phyloP scores from a whole-genome alignment of 2,888 invertebrate species.

The Spodoptera exigua region DNA sequence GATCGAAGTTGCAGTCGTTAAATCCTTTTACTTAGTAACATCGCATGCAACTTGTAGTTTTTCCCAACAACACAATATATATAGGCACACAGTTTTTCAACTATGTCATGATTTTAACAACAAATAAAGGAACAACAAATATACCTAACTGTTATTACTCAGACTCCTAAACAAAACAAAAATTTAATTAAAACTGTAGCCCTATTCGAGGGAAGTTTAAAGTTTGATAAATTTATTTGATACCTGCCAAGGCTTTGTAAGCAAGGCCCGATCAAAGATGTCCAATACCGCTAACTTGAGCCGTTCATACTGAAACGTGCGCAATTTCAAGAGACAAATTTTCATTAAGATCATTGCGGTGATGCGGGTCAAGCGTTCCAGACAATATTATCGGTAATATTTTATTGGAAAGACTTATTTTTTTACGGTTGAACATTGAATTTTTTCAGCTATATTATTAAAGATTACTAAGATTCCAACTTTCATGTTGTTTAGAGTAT shows the following conservation, averaged over 20 bases:
- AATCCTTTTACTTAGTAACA: too few species aligned
- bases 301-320: slow-evolving; percentile 58
- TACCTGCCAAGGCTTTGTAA: slow-evolving; percentile 61
- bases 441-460: neutral
- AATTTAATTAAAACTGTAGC: slow-evolving; percentile 50
- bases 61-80: too few species aligned
- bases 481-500: too few species aligned
- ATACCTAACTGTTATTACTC: slow-evolving; percentile 28
- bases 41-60: too few species aligned
- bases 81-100: slow-evolving; percentile 1
- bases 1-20: too few species aligned
- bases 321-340: slow-evolving; percentile 66
- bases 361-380: slow-evolving; percentile 48
- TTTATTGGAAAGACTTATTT: slow-evolving; percentile 1
- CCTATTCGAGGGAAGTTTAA: slow-evolving; percentile 28
- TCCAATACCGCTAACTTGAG: slow-evolving; percentile 51
- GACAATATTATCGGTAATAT: slow-evolving; percentile 34
- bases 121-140: slow-evolving; percentile 18
- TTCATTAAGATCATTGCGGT: slow-evolving; percentile 65
- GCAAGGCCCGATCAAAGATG: slow-evolving; percentile 60
- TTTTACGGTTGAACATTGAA: neutral
- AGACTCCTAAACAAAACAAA: slow-evolving; percentile 42
- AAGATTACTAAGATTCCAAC: neutral
- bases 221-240: slow-evolving; percentile 62
- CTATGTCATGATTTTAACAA: neutral